Conservation (phyloP, 2,797 vertebrate genomes). For the Catostomus latipinnis region DNA sequence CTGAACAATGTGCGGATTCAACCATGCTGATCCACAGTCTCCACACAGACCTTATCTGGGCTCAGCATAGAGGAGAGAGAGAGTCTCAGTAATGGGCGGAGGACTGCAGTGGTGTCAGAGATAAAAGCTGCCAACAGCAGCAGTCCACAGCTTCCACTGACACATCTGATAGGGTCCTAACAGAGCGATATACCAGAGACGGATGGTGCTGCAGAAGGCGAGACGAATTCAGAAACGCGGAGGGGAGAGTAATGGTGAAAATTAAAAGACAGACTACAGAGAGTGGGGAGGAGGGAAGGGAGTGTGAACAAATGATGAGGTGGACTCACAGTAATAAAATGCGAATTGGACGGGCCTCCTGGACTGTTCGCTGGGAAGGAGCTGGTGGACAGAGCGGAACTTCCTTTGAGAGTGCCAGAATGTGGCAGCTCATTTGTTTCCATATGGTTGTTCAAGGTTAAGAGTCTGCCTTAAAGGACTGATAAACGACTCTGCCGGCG, state of each 20-base stretch:
- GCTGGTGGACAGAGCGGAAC: slow-evolving; percentile 56
- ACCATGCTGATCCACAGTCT: slow-evolving; percentile 40
- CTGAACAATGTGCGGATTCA: slow-evolving; percentile 46
- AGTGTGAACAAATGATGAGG: slow-evolving; percentile 16
- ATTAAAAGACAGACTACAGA: slow-evolving; percentile 46
- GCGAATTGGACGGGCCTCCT: slow-evolving; percentile 27
- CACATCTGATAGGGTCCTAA: slow-evolving; percentile 63
- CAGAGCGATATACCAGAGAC: slow-evolving; percentile 68
- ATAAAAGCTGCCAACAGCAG: slow-evolving; percentile 57
- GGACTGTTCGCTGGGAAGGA: slow-evolving; percentile 22
- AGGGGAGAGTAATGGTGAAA: slow-evolving; percentile 68
- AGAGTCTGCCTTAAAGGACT: slow-evolving; percentile 75
- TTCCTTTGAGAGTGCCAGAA: slow-evolving; percentile 67
- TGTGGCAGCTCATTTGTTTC: slow-evolving; percentile 76
- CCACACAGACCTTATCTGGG: slow-evolving; percentile 36
- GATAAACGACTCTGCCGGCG: slow-evolving; percentile 78
- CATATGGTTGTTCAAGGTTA: slow-evolving; percentile 83
- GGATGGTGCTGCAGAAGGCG: slow-evolving; percentile 63
- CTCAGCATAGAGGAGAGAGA: slow-evolving; percentile 29
- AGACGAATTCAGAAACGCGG: slow-evolving; percentile 42
- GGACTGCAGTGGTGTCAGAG: slow-evolving; percentile 59
- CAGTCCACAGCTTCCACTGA: slow-evolving; percentile 53
- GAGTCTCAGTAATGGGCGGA: slow-evolving; percentile 57
- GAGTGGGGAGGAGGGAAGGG: slow-evolving; percentile 9
- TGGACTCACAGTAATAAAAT: slow-evolving; percentile 32